phyloP scores from a whole-genome alignment of 2,888 invertebrate species.

The Doris montereyensis region DNA sequence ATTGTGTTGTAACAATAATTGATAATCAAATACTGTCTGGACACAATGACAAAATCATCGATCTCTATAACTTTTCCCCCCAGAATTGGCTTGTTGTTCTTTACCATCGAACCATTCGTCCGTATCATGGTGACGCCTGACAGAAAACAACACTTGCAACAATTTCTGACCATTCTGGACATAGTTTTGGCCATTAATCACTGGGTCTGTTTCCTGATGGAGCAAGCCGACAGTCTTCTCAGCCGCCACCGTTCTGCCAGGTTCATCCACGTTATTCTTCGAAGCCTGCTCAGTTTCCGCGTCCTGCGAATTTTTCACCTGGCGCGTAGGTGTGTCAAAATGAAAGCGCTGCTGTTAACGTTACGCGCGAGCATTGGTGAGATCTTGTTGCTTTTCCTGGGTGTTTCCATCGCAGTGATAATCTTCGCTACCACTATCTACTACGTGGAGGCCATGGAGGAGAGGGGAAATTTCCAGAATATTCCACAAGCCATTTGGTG shows the following conservation, averaged over 20 bases:
- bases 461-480: slow-evolving; percentile 49
- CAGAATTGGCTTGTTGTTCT: slow-evolving; percentile 8
- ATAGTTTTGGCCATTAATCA: slow-evolving; percentile 1
- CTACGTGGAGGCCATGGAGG: slow-evolving; percentile 43
- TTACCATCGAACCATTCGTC: slow-evolving; percentile 8
- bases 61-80: no score
- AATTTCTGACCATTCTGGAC: background rate
- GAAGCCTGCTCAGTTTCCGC: background rate
- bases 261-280: background rate
- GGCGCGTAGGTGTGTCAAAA: background rate
- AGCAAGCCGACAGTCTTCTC: background rate
- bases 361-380: background rate
- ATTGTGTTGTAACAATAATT: no score
- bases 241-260: background rate
- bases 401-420: slow-evolving; percentile 57
- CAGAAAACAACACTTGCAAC: background rate
- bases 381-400: slow-evolving; percentile 39
- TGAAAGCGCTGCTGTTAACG: background rate
- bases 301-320: slow-evolving; percentile 7
- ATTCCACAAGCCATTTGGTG: slow-evolving; percentile 62
- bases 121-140: background rate
- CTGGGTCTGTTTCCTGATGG: slow-evolving; percentile 1
- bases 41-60: no score
- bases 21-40: no score
- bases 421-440: slow-evolving; percentile 63